Conservation (phyloP, 2,888 invertebrate species). For the Laspeyria flexula region DNA sequence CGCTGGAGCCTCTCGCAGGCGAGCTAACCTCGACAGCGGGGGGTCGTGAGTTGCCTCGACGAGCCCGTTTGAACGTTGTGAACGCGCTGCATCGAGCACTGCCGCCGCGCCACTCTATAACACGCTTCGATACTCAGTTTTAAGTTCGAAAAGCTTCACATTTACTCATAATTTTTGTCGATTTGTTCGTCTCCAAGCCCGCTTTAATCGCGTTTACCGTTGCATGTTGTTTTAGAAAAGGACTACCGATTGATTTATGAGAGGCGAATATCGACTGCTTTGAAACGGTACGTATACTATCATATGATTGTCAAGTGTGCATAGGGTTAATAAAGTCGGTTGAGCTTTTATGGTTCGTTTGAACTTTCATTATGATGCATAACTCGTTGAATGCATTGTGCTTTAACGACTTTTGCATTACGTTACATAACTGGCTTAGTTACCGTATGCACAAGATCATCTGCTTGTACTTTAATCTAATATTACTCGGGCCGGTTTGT, state of each 20-base stretch:
- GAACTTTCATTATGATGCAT: slow-evolving; percentile 40
- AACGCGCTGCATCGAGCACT: slow-evolving; percentile 61
- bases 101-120: slow-evolving; percentile 52
- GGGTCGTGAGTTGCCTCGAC: slow-evolving; percentile 77
- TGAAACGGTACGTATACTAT: slow-evolving; percentile 75
- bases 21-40: slow-evolving; percentile 82
- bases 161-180: slow-evolving; percentile 69
- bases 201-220: slow-evolving; percentile 65
- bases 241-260: slow-evolving; percentile 68
- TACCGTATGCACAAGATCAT: slow-evolving; percentile 40
- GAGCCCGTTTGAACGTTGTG: slow-evolving; percentile 69
- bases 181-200: slow-evolving; percentile 63
- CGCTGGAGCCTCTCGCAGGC: slow-evolving; percentile 79
- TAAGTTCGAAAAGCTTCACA: slow-evolving; percentile 71
- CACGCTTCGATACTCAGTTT: slow-evolving; percentile 58
- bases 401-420: slow-evolving; percentile 40
- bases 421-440: slow-evolving; percentile 38
- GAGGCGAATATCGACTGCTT: slow-evolving; percentile 58
- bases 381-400: slow-evolving; percentile 39
- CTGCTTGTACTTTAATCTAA: slow-evolving; percentile 42
- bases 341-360: slow-evolving; percentile 42
- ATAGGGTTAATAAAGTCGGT: slow-evolving; percentile 31
- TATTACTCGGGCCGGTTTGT: slow-evolving; percentile 42
- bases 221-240: slow-evolving; percentile 65
- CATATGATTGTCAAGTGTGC: slow-evolving; percentile 50